Conservation (phyloP, 1,140 invertebrate genomes). For the fruit fly (Drosophila melanogaster) region DNA sequence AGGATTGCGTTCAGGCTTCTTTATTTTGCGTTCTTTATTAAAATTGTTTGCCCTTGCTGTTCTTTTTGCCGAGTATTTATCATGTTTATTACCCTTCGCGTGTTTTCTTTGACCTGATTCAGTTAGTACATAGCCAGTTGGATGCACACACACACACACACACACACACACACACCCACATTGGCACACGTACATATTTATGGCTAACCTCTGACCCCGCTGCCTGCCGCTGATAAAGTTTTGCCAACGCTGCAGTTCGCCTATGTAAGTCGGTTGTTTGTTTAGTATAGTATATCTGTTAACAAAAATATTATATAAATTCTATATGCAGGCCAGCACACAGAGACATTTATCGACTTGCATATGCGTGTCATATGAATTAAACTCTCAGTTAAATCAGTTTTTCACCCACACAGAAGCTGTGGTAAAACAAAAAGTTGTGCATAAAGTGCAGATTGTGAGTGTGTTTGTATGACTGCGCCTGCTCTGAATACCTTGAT, state of each 20-base stretch:
- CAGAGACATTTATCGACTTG: constrained; percentile 31
- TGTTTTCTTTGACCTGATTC: constrained; percentile 52
- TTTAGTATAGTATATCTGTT: constrained; percentile 24
- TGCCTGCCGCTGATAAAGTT: constrained; percentile 22
- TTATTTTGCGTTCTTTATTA: constrained; percentile 15
- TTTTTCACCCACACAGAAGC: constrained; percentile 14
- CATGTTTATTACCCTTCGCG: constrained; percentile 51
- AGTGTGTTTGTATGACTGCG: neutral
- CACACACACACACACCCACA: neutral
- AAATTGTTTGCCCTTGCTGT: constrained; percentile 28
- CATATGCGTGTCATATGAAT: constrained; percentile 37
- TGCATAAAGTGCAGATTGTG: constrained; percentile 1
- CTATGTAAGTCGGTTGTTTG: constrained; percentile 19
- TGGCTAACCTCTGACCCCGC: constrained; percentile 23
- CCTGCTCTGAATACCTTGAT: constrained; percentile 18
- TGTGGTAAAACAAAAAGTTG: constrained; percentile 3
- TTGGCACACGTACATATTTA: constrained; percentile 7
- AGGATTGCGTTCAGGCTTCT: neutral
- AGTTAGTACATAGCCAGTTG: constrained; percentile 14
- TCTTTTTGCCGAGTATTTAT: constrained; percentile 32
- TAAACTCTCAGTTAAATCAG: constrained; percentile 42
- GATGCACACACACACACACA: neutral
- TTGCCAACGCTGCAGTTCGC: constrained; percentile 39
- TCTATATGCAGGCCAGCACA: constrained; percentile 19
- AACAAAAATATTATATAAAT: constrained; percentile 39